Evolutionary conservation across 2,888 invertebrate species (phyloP).

Genomic region (Shargacucullia verbasci): DNA sequence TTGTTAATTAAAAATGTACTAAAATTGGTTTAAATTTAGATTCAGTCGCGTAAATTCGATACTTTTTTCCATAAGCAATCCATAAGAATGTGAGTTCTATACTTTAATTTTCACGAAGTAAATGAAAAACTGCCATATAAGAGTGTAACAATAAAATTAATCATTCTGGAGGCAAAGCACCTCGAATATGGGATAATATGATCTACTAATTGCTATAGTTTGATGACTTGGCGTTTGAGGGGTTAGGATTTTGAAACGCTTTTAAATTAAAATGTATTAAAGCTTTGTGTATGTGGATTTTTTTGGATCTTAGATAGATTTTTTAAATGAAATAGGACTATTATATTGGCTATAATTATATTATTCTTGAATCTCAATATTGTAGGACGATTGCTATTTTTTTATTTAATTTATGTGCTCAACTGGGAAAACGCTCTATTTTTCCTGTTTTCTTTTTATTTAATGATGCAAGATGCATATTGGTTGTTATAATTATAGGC

Average conservation of each 20-base stretch:
- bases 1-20: conserved; percentile 45
- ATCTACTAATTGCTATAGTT: conserved; percentile 60
- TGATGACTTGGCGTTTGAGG: conserved; percentile 42
- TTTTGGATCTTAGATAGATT: not conserved
- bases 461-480: too few relatives aligned
- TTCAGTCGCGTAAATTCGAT: too few relatives aligned
- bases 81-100: too few relatives aligned
- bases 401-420: too few relatives aligned
- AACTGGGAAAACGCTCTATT: too few relatives aligned
- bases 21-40: conserved; percentile 41
- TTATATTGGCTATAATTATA: too few relatives aligned
- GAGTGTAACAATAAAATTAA: conserved; percentile 13
- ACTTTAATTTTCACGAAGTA: too few relatives aligned
- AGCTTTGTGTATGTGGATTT: not conserved
- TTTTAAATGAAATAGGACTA: not conserved
- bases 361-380: too few relatives aligned
- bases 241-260: conserved; percentile 7
- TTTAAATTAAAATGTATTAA: not conserved
- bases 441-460: too few relatives aligned
- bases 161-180: not conserved
- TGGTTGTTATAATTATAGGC: too few relatives aligned
- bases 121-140: not conserved
- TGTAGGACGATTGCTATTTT: too few relatives aligned
- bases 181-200: conserved; percentile 67
- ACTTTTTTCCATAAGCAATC: too few relatives aligned